Evolutionary conservation across 2,888 invertebrate species (phyloP).

Genomic region (Amphipyra tragopoginis): DNA sequence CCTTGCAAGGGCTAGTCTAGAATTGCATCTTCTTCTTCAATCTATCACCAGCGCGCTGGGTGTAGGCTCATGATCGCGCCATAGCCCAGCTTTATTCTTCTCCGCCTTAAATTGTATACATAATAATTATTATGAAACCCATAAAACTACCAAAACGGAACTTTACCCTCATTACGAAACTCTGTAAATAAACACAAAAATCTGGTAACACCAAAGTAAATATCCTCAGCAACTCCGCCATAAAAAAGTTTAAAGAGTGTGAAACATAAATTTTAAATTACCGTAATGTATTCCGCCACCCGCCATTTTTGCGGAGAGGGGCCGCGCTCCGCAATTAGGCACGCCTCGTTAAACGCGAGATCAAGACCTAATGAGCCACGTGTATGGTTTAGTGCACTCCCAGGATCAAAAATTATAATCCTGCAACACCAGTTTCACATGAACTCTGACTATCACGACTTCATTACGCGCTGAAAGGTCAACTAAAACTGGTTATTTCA

Average conservation of each 20-base stretch:
- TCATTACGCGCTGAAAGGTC: constrained; percentile 41
- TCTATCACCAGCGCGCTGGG: too few relatives aligned
- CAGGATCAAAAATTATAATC: constrained; percentile 85
- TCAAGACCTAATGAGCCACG: constrained; percentile 87
- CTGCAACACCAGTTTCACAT: constrained; percentile 63
- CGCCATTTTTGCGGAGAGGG: constrained; percentile 74
- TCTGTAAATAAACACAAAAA: constrained; percentile 52
- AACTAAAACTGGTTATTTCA: constrained; percentile 53
- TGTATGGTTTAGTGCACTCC: constrained; percentile 84
- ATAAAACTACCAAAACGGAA: constrained; percentile 20
- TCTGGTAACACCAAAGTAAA: constrained; percentile 55
- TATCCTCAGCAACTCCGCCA: constrained; percentile 38
- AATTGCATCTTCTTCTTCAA: too few relatives aligned
- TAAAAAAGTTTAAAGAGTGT: constrained; percentile 73
- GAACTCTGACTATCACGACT: constrained; percentile 49
- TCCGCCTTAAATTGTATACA: background rate
- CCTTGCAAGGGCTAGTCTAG: too few relatives aligned
- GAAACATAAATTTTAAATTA: constrained; percentile 81
- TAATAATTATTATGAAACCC: background rate
- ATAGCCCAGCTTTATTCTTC: too few relatives aligned
- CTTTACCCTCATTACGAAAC: constrained; percentile 33
- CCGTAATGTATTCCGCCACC: constrained; percentile 72
- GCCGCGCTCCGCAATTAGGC: constrained; percentile 80
- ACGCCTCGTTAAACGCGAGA: constrained; percentile 84
- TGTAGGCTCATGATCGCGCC: too few relatives aligned